These are phyloP conservation scores for Dromiciops gliroides DNA, from an alignment of 2,113 vertebrate genomes.

Conservation along the genomic window DNA sequence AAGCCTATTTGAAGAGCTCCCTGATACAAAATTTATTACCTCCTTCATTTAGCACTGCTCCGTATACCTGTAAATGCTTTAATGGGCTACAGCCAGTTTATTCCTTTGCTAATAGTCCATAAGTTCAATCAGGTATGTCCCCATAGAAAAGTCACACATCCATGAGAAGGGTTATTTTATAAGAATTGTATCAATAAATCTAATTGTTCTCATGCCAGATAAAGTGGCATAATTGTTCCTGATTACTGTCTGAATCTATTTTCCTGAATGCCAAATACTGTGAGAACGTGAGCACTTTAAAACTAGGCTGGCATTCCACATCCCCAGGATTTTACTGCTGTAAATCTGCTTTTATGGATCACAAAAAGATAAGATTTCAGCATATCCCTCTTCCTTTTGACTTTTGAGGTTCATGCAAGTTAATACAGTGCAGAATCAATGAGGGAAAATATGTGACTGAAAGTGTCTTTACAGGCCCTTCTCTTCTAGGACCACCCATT, in stretches of 20 bases:
- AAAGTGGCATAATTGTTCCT: slow-evolving; percentile 69
- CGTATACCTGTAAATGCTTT: slow-evolving; percentile 74
- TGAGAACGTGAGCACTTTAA: slow-evolving; percentile 38
- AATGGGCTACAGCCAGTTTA: slow-evolving; percentile 70
- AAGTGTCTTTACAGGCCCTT: neutral
- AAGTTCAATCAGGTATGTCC: slow-evolving; percentile 63
- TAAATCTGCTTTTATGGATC: slow-evolving; percentile 34
- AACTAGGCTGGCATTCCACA: neutral
- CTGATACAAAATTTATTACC: slow-evolving; percentile 67
- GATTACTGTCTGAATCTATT: slow-evolving; percentile 54
- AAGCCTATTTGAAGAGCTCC: slow-evolving; percentile 69
- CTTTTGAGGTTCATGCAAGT: slow-evolving; percentile 38
- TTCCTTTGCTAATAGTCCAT: slow-evolving; percentile 56
- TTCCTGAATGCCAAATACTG: slow-evolving; percentile 60
- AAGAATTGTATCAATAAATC: slow-evolving; percentile 68
- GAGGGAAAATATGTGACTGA: slow-evolving; percentile 1
- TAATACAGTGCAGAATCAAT: slow-evolving; percentile 50
- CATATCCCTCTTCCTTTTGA: neutral
- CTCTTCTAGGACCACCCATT: slow-evolving; percentile 38
- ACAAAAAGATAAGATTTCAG: slow-evolving; percentile 38
- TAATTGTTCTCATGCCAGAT: slow-evolving; percentile 70
- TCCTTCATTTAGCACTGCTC: slow-evolving; percentile 67
- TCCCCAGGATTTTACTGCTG: neutral
- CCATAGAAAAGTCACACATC: slow-evolving; percentile 63
- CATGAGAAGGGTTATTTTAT: slow-evolving; percentile 68